Evolutionary conservation across 2,888 invertebrate species (phyloP).

Genomic region (Caenorhabditis doughertyi): DNA sequence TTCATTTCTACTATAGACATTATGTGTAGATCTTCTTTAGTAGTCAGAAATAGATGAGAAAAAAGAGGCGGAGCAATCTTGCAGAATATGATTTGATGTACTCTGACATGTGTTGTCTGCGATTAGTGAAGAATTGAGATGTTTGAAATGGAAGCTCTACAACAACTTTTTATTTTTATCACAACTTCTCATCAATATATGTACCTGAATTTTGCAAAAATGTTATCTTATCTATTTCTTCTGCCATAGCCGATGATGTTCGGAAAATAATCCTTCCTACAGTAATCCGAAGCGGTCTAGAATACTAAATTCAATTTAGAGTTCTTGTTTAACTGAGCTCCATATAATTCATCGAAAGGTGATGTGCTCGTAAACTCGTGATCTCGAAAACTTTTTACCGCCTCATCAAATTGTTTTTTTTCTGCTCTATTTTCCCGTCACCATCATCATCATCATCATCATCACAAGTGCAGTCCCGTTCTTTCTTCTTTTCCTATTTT

Average conservation of each 20-base stretch:
- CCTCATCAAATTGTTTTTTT: not conserved
- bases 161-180: not conserved
- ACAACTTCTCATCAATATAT: too few relatives aligned
- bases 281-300: too few relatives aligned
- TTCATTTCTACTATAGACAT: not conserved
- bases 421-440: not conserved
- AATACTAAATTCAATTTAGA: too few relatives aligned
- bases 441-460: not conserved
- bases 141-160: not conserved
- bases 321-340: not conserved
- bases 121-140: not conserved
- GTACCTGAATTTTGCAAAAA: too few relatives aligned
- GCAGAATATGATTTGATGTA: constrained; percentile 36
- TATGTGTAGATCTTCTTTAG: not conserved
- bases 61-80: constrained; percentile 18
- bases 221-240: too few relatives aligned
- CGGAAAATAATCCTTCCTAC: too few relatives aligned
- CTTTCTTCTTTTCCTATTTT: constrained; percentile 1
- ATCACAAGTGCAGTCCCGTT: not conserved
- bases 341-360: not conserved
- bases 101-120: constrained; percentile 11
- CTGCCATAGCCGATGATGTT: too few relatives aligned
- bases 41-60: not conserved
- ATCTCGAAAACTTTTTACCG: not conserved
- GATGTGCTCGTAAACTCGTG: not conserved